Conservation (phyloP, 2,113 vertebrate species). For the Vireo altiloquus region DNA sequence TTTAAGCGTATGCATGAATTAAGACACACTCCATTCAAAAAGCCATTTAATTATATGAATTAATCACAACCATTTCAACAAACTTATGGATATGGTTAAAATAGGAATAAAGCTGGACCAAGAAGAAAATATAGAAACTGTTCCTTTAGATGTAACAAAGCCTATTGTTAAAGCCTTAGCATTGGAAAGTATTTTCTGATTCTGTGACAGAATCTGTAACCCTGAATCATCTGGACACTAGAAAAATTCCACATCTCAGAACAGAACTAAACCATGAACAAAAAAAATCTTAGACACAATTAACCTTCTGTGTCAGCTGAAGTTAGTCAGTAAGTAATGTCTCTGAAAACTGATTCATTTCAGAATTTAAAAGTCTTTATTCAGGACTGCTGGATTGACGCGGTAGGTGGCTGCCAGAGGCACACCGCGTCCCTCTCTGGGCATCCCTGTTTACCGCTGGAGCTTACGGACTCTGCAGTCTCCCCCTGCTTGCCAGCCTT, state of each 20-base stretch:
- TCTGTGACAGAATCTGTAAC: background rate
- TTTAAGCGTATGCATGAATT: background rate
- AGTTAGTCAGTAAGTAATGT: background rate
- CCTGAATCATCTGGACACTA: background rate
- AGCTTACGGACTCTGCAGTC: too few relatives aligned
- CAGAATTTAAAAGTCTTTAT: background rate
- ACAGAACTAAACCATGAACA: background rate
- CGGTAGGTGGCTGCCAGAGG: too few relatives aligned
- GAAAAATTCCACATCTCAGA: background rate
- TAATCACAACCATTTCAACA: background rate
- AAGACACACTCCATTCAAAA: background rate
- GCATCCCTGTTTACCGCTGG: too few relatives aligned
- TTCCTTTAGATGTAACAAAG: background rate
- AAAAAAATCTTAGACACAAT: background rate
- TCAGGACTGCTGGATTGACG: background rate
- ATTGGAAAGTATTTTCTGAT: background rate
- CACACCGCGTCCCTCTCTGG: too few relatives aligned
- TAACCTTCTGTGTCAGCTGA: background rate
- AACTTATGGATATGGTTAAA: background rate
- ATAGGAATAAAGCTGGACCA: background rate
- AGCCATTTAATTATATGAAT: background rate
- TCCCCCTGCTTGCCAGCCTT: too few relatives aligned
- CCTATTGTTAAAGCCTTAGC: background rate
- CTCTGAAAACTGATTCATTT: background rate
- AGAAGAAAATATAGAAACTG: background rate